phyloP scores from a whole-genome alignment of 2,113 vertebrate species.

The Chloropsis cyanopogon region DNA sequence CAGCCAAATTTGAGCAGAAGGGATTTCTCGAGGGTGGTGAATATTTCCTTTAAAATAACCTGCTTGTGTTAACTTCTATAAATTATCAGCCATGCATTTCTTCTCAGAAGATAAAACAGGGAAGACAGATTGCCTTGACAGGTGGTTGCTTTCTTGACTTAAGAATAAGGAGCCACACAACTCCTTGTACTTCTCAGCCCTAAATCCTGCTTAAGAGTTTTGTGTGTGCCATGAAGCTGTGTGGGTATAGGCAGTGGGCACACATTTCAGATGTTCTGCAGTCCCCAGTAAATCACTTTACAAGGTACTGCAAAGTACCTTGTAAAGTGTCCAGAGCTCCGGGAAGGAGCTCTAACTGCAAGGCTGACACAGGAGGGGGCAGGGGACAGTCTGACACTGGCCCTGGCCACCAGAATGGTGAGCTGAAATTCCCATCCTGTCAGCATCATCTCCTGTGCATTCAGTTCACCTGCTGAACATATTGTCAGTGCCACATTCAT shows the following conservation, averaged over 20 bases:
- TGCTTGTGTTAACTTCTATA: background rate
- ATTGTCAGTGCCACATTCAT: too few species aligned
- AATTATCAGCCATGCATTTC: constrained; percentile 43
- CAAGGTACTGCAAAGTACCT: background rate
- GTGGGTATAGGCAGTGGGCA: background rate
- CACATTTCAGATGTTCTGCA: background rate
- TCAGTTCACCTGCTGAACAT: background rate
- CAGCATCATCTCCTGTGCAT: background rate
- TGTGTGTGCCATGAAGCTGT: background rate
- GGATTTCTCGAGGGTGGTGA: background rate
- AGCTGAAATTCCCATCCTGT: background rate
- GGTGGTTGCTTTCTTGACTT: background rate
- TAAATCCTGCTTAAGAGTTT: background rate
- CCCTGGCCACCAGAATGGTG: background rate
- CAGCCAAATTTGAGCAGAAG: background rate
- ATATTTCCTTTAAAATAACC: background rate
- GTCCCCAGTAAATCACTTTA: background rate
- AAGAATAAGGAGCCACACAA: background rate
- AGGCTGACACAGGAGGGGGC: background rate
- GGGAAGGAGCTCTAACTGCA: background rate
- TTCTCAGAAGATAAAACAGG: constrained; percentile 37
- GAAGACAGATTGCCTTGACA: background rate
- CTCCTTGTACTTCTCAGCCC: background rate
- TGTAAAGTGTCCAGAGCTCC: background rate
- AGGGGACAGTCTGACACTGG: background rate